These are phyloP conservation scores for Menura novaehollandiae DNA, from an alignment of 2,113 vertebrate species.

Conservation along the genomic window DNA sequence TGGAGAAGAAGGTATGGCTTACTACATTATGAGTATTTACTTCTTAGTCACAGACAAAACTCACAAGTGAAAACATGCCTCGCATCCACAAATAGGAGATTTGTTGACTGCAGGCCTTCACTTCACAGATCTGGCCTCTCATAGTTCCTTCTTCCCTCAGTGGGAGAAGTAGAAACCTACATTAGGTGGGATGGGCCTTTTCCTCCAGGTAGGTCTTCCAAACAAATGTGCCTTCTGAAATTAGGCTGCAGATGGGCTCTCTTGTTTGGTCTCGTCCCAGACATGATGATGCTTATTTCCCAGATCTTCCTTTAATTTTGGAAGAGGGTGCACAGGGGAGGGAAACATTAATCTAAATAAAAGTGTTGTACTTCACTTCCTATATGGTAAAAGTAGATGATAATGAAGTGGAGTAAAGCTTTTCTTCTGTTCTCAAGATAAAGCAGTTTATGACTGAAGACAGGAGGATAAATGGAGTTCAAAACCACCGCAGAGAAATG, in stretches of 20 bases:
- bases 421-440: background rate
- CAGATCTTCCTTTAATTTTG: background rate
- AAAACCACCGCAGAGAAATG: background rate
- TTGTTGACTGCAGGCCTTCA: background rate
- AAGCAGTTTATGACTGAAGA: background rate
- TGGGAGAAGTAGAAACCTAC: background rate
- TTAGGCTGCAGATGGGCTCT: background rate
- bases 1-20: background rate
- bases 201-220: background rate
- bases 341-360: background rate
- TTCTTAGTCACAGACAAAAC: background rate
- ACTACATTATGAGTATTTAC: background rate
- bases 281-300: background rate
- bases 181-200: background rate
- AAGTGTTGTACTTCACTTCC: background rate
- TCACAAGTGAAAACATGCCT: background rate
- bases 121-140: background rate
- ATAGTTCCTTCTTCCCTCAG: background rate
- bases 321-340: background rate
- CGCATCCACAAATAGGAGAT: background rate
- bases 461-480: background rate
- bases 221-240: background rate
- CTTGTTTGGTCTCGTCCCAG: background rate
- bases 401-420: background rate
- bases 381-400: background rate